A percentile compares a stretch with the other conserved stretches of the same genome.
Evolutionary conservation across 2,888 invertebrate species (phyloP).

Genomic region (Diaprepes abbreviatus): DNA sequence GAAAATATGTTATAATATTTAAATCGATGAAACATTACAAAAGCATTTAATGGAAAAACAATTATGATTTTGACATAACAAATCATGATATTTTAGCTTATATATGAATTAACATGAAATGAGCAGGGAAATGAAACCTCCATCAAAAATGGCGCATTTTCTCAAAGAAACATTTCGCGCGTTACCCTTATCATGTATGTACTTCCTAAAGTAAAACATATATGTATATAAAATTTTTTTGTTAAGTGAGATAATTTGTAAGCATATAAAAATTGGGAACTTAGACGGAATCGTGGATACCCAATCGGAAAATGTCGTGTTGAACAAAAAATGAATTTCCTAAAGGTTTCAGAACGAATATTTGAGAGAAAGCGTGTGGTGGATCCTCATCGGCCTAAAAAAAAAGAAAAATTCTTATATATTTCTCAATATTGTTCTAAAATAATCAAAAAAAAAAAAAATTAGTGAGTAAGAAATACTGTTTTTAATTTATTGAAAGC

Average conservation of each 20-base stretch:
- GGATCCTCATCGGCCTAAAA: conserved; percentile 96
- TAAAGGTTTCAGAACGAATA: conserved; percentile 91
- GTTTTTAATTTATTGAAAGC: no score
- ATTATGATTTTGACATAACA: conserved; percentile 25
- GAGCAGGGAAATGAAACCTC: background rate
- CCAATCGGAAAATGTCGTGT: conserved; percentile 96
- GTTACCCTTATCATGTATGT: conserved; percentile 2
- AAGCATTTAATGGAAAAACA: conserved; percentile 37
- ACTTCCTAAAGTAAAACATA: conserved; percentile 5
- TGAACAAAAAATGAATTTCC: conserved; percentile 91
- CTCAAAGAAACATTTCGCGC: background rate
- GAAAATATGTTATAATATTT: conserved; percentile 40
- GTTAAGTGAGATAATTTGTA: conserved; percentile 17
- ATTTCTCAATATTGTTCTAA: no score
- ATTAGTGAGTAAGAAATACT: no score
- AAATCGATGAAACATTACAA: conserved; percentile 33
- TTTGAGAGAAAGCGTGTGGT: conserved; percentile 93
- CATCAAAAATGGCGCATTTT: conserved; percentile 20
- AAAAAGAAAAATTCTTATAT: conserved; percentile 35
- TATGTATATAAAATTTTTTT: conserved; percentile 2
- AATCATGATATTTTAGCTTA: conserved; percentile 34
- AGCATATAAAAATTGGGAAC: conserved; percentile 33
- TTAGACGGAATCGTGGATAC: conserved; percentile 87
- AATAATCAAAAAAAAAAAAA: no score
- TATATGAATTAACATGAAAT: conserved; percentile 14